phyloP scores from a whole-genome alignment of 2,888 invertebrate genomes.

The Erebia ligea region DNA sequence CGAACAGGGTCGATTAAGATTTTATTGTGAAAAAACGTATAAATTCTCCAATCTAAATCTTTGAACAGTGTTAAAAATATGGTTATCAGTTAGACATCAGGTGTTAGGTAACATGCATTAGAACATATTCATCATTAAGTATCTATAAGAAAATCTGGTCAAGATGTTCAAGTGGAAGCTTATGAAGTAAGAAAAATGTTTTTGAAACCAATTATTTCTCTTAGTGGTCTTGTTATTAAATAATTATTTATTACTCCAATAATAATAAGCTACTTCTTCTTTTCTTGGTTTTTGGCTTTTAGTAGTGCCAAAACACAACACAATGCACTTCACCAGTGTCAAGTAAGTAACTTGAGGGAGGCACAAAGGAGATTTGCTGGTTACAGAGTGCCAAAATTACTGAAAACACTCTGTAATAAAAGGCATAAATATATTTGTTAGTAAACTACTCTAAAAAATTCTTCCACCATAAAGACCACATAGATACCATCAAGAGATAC shows the following conservation, averaged over 20 bases:
- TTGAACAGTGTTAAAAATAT: conserved; percentile 14
- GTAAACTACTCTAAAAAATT: too few relatives aligned
- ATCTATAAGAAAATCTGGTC: conserved; percentile 5
- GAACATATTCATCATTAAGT: not conserved
- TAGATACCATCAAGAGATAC: too few relatives aligned
- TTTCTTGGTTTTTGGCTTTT: not conserved
- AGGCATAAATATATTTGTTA: too few relatives aligned
- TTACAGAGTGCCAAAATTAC: too few relatives aligned
- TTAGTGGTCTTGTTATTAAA: not conserved
- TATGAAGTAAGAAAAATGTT: conserved; percentile 11
- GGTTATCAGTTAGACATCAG: not conserved
- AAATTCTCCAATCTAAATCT: not conserved
- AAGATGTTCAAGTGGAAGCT: conserved; percentile 25
- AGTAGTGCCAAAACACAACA: too few relatives aligned
- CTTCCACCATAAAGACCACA: too few relatives aligned
- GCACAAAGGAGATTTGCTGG: too few relatives aligned
- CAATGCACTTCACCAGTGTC: too few relatives aligned
- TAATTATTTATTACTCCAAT: not conserved
- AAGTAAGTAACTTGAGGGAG: too few relatives aligned
- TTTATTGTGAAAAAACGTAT: not conserved
- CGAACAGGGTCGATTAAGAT: conserved; percentile 14
- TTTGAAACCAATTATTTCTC: not conserved
- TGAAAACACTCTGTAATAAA: too few relatives aligned
- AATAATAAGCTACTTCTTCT: not conserved
- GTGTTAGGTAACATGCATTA: conserved; percentile 14